phyloP scores from a whole-genome alignment of 2,888 invertebrate genomes.

The Rugalucina vietnamica region DNA sequence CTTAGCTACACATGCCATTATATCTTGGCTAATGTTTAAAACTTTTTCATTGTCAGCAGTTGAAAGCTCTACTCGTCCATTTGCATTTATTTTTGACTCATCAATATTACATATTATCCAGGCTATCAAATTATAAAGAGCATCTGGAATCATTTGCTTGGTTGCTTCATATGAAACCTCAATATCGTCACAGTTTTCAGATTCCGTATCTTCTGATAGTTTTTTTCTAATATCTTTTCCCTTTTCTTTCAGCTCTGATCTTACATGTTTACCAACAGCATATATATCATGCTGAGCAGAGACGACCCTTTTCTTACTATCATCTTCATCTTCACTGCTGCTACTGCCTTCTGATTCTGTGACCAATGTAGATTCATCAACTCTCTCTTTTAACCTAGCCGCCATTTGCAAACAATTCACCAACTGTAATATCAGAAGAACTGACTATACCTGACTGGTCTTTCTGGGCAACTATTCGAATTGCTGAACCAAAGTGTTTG shows the following conservation, averaged over 20 bases:
- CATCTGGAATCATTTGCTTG: neutral
- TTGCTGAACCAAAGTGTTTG: neutral
- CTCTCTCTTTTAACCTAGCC: neutral
- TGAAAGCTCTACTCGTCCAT: no score
- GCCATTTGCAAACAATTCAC: neutral
- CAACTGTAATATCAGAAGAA: neutral
- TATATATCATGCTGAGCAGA: neutral
- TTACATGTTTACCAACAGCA: neutral
- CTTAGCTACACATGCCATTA: neutral
- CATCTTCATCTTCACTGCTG: neutral
- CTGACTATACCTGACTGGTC: neutral
- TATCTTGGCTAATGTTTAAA: no score
- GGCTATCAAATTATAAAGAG: neutral
- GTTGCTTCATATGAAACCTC: neutral
- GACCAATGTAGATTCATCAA: neutral
- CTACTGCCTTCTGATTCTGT: neutral
- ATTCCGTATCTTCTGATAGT: neutral
- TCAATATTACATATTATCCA: neutral
- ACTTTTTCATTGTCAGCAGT: no score
- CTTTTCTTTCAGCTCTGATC: neutral
- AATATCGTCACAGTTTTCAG: neutral
- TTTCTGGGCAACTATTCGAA: neutral
- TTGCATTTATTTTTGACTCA: neutral
- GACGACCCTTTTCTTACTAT: neutral
- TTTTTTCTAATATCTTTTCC: neutral